Base-by-base conservation (phyloP, 2,113 vertebrate genomes). In the Andinoacara biseriatus region DNA sequence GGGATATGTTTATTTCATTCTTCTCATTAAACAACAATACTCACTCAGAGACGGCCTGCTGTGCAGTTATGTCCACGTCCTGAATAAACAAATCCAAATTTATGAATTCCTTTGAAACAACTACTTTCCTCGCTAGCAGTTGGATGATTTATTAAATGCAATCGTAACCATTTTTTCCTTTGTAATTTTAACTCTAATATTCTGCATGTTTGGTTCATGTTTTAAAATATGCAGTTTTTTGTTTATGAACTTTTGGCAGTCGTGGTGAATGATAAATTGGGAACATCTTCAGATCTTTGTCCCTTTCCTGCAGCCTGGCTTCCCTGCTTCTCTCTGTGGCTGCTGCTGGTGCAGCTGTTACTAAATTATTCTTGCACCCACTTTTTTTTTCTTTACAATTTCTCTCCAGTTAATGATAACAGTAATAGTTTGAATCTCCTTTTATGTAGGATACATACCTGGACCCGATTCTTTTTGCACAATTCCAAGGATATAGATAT, bases 11-110 rank as follows among this genome's bases (percentile, higher is more conserved):
- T 72, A 17, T 65, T 65, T 17, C 38, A 63, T 15, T 63, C 61
- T 5, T 69, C 65, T 69, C 65, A 72, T 72, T 54, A 72, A 54
- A 54, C 46, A 33, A 54, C 67, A 72, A 72, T 72, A 72, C 67
- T 72, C 46, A n/a, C 26, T 54, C 46, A 14, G 46, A 5, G 2
- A 54, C 8, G n/a, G 46, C 46, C 67, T 54, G 26, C 67, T 54
- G 26, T 1, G 6, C 46, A 72, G 67, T 54, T 72, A 9, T 72
- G 17, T 33, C 46, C 26, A 54, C 10, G 20, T 72, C 67, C 31
- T 33, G 26, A 54, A 72, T 72, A 72, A 72, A 72, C 67, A 72
- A 54, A 54, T 72, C 67, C 6, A 54, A 72, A 72, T 54, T 54
- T 54, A 72, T 54, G 46, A 54, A 54, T 46, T 14, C 46, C 67